A percentile compares a stretch with the other conserved stretches of the same genome.
Conservation (phyloP, 2,888 invertebrate genomes). For the Drosophila meridiana region DNA sequence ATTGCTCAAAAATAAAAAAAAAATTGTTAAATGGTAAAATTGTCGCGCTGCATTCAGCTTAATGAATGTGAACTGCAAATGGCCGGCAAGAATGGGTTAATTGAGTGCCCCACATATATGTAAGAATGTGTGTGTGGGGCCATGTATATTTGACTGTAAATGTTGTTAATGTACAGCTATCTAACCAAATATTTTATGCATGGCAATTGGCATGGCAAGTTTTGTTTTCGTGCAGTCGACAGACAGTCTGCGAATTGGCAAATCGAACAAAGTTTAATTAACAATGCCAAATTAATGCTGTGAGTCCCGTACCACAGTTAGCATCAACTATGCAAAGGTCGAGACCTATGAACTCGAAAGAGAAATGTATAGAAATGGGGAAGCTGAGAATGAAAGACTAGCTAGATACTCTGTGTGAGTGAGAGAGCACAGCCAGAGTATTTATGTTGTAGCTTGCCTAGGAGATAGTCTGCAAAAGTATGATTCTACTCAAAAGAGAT, state of each 20-base stretch:
- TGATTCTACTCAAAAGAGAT: too few relatives aligned
- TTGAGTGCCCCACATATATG: slow-evolving; percentile 28
- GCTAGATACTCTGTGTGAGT: background rate
- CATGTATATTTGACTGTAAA: background rate
- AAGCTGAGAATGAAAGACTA: background rate
- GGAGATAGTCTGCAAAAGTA: too few relatives aligned
- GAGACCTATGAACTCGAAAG: background rate
- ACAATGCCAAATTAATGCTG: slow-evolving; percentile 51
- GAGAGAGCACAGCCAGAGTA: background rate
- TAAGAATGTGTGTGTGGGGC: background rate
- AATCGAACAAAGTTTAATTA: slow-evolving; percentile 68
- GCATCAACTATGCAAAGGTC: slow-evolving; percentile 24
- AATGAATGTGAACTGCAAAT: slow-evolving; percentile 74
- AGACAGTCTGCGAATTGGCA: slow-evolving; percentile 44
- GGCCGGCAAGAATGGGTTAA: slow-evolving; percentile 44
- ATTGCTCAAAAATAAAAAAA: slow-evolving; percentile 61
- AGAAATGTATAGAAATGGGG: background rate
- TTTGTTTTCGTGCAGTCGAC: slow-evolving; percentile 44
- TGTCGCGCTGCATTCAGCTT: slow-evolving; percentile 74
- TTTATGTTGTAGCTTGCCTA: background rate
- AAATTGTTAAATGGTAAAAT: slow-evolving; percentile 43
- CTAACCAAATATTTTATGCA: slow-evolving; percentile 57
- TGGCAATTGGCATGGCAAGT: slow-evolving; percentile 43
- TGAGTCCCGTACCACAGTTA: slow-evolving; percentile 22
- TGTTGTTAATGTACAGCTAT: slow-evolving; percentile 54